These are phyloP conservation scores for Psittacula derbiana DNA, from an alignment of 2,797 vertebrate species.

Conservation along the genomic window DNA sequence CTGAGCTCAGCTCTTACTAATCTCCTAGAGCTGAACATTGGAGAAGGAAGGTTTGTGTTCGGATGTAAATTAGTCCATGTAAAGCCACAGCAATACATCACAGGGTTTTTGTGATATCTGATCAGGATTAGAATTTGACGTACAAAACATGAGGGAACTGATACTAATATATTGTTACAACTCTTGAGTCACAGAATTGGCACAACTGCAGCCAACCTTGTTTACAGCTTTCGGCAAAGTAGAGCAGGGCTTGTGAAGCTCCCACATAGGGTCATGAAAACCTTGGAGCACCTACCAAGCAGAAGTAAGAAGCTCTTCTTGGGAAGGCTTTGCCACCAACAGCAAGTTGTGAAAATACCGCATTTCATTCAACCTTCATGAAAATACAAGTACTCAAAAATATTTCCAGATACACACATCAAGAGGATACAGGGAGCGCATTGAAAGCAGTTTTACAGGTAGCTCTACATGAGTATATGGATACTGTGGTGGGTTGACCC, in stretches of 20 bases:
- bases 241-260: background rate
- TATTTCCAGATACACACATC: background rate
- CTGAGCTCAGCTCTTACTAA: background rate
- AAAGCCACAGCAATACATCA: background rate
- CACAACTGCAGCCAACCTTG: background rate
- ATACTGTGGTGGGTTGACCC: background rate
- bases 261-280: background rate
- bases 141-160: background rate
- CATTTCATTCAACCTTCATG: background rate
- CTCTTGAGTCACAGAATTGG: background rate
- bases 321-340: background rate
- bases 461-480: background rate
- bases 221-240: background rate
- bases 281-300: background rate
- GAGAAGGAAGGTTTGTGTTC: background rate
- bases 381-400: background rate
- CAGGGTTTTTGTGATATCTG: background rate
- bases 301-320: background rate
- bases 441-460: background rate
- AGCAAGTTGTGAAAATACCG: background rate
- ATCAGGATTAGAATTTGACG: background rate
- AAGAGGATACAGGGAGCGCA: background rate
- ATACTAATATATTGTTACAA: background rate
- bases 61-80: background rate
- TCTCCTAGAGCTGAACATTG: background rate